Base-by-base conservation (phyloP, 2,797 vertebrate species). In the Chelon auratus region DNA sequence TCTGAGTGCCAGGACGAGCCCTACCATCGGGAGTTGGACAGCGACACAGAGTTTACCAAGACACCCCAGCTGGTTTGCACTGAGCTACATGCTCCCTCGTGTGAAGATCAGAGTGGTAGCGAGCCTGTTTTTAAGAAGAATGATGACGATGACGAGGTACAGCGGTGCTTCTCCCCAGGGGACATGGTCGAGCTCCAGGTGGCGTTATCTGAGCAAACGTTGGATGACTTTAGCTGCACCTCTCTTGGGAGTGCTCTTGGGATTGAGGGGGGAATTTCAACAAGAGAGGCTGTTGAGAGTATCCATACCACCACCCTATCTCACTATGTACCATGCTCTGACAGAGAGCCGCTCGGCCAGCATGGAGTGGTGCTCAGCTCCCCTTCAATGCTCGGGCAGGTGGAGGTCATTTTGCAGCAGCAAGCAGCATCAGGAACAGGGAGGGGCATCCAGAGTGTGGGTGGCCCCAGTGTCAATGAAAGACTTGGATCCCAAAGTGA, bases 161-260 rank as follows among this genome's bases (percentile, higher is more conserved):
- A 50, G 84, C 39, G 70, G 50, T 85, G 79, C 52, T 84, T 94
- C 52, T 89, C 81, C 53, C 90, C 93, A 3, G 94, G 95, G 57
- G 69, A 92, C 57, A 53, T 94, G 84, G 94, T 98, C 2, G 95
- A 97, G 92, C 84, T 97, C 68, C 96, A 98, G 85, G 85, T 98
- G 72, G 96, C 96, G 55, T 91, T 99, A 37, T 84, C 95, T 5
- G 90, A 93, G 68, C 94, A 94, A 5, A 71, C 45, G 0, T 73
- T 89, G 62, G 88, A 93, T 3, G 83, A 86, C 36, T 52, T 9
- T 1, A 76, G 68, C 14, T 88, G 81, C 61, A 59, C 90, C 3
- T 90, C 93, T 63, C 86, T 92, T 0, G 72, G 87, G 42, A 91
- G 91, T 89, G 83, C 90, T 51, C 66, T 63, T 63, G 93, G 90